phyloP scores from a whole-genome alignment of 2,888 invertebrate genomes.

The Clitarchus hookeri region DNA sequence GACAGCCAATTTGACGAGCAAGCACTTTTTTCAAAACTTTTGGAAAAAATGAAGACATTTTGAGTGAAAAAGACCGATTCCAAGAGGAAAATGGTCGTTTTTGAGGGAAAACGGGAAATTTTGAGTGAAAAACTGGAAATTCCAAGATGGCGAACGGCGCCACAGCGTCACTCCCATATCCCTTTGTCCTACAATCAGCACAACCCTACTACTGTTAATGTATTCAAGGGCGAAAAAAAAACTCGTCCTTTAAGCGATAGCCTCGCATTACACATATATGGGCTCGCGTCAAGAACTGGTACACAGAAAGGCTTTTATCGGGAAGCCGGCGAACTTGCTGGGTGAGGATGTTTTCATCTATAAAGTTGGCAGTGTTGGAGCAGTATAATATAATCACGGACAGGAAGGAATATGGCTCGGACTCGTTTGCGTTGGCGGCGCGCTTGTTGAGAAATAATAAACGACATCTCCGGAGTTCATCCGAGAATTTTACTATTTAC shows the following conservation, averaged over 20 bases:
- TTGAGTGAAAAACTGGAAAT: too few species aligned
- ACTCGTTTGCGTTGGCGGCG: background rate
- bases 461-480: background rate
- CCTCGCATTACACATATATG: background rate
- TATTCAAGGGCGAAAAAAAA: background rate
- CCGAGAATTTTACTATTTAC: background rate
- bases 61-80: too few species aligned
- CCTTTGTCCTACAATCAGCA: too few species aligned
- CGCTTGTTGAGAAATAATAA: background rate
- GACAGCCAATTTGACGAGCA: too few species aligned
- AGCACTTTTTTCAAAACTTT: too few species aligned
- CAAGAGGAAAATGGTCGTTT: too few species aligned
- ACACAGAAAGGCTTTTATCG: constrained; percentile 2
- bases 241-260: background rate
- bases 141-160: too few species aligned
- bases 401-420: background rate
- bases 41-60: too few species aligned
- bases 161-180: too few species aligned
- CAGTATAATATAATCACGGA: background rate
- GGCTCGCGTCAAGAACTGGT: background rate
- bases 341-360: background rate
- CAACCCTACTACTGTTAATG: too few species aligned
- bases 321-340: background rate
- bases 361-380: background rate
- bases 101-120: too few species aligned